phyloP scores from a whole-genome alignment of 2,797 vertebrate genomes.

The Peromyscus nudipes region DNA sequence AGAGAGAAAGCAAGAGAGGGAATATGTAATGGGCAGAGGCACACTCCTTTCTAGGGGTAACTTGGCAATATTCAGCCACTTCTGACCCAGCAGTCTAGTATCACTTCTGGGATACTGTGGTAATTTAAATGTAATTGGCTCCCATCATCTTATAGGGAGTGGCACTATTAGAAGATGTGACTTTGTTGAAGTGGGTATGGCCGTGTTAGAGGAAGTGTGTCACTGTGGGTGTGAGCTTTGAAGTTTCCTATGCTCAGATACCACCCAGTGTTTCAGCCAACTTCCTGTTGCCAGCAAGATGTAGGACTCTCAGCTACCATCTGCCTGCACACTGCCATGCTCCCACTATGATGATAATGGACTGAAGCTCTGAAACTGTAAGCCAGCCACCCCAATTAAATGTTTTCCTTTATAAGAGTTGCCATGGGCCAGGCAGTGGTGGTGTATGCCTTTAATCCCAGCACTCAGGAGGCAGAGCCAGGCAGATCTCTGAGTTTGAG shows the following conservation, averaged over 20 bases:
- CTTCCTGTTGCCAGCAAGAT: not conserved
- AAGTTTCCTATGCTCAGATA: not conserved
- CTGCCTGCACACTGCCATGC: not conserved
- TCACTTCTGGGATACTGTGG: not conserved
- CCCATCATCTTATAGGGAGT: not conserved
- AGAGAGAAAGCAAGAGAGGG: too few relatives aligned
- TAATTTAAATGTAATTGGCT: not conserved
- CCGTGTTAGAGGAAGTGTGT: not conserved
- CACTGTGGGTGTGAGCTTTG: not conserved
- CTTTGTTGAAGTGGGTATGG: not conserved
- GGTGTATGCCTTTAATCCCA: too few relatives aligned
- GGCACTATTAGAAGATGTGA: not conserved
- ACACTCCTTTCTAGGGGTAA: not conserved
- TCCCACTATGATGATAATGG: not conserved
- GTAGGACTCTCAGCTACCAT: not conserved
- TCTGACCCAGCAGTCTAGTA: not conserved
- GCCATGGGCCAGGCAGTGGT: not conserved
- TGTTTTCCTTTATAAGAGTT: not conserved
- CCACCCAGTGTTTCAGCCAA: not conserved
- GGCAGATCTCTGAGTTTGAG: too few relatives aligned
- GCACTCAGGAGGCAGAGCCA: too few relatives aligned
- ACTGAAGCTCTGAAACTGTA: not conserved
- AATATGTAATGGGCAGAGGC: not conserved
- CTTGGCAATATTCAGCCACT: not conserved
- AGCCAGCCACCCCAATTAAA: not conserved